These are phyloP conservation scores for Nerophis ophidion DNA, from an alignment of 2,113 vertebrate species.

Conservation along the genomic window DNA sequence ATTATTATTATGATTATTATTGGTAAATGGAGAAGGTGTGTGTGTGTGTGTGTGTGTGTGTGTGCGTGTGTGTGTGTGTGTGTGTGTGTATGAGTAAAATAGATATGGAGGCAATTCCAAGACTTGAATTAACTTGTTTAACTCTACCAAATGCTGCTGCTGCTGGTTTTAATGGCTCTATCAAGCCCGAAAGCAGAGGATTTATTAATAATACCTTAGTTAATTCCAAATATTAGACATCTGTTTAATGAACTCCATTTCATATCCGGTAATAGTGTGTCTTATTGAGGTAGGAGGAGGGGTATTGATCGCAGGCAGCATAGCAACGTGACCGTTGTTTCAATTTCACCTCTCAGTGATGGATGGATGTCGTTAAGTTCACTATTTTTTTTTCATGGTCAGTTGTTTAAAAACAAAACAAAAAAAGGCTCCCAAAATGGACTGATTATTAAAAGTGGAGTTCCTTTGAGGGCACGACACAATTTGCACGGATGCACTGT, in stretches of 20 bases:
- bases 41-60: conserved; percentile 6
- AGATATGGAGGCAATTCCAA: conserved; percentile 34
- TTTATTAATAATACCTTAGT: conserved; percentile 47
- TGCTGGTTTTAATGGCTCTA: conserved; percentile 49
- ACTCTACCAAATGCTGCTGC: conserved; percentile 43
- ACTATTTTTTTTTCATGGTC: conserved; percentile 20
- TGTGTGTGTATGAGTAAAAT: conserved; percentile 26
- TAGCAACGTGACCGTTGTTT: conserved; percentile 31
- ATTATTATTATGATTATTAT: conserved; percentile 16
- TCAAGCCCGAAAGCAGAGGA: conserved; percentile 42
- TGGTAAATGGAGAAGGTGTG: conserved; percentile 1
- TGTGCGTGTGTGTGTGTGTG: conserved; percentile 5
- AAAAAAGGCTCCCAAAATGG: too few relatives aligned
- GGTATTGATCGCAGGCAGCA: conserved; percentile 2
- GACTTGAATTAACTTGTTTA: conserved; percentile 71
- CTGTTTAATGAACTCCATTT: conserved; percentile 64
- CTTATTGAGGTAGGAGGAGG: conserved; percentile 10
- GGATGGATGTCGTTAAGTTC: conserved; percentile 22
- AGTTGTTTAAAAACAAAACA: background rate
- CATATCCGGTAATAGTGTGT: conserved; percentile 50
- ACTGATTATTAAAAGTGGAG: too few relatives aligned
- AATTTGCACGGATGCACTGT: background rate
- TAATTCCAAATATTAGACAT: conserved; percentile 64
- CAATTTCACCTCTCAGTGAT: conserved; percentile 27
- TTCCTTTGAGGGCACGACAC: background rate